Percentiles rank a stretch among this genome's conserved stretches.
These are phyloP conservation scores for Notocelia uddmanniana DNA, from an alignment of 2,888 invertebrate genomes.

Conservation along the genomic window DNA sequence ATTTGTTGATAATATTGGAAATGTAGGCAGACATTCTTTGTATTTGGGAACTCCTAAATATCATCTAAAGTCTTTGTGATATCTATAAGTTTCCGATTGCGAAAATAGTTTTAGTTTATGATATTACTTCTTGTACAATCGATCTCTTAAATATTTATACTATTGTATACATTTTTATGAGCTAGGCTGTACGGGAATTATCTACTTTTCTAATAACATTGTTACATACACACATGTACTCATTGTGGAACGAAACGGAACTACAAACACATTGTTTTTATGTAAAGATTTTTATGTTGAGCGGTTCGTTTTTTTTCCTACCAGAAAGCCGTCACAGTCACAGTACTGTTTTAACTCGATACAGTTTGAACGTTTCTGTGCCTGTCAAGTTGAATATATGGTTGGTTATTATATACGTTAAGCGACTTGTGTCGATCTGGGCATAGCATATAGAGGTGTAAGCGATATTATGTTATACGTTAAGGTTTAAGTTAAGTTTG, in stretches of 20 bases:
- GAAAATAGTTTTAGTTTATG: no score
- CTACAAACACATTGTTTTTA: neutral
- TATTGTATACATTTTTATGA: neutral
- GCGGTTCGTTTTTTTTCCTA: constrained; percentile 16
- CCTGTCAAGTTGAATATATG: constrained; percentile 7
- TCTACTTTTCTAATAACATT: constrained; percentile 5
- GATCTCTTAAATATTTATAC: neutral
- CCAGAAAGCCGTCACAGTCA: neutral
- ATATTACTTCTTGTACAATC: neutral
- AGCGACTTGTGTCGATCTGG: constrained; percentile 61
- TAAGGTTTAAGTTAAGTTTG: constrained; percentile 48
- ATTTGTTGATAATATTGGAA: constrained; percentile 4
- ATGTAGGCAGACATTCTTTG: neutral
- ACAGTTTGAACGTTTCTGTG: neutral
- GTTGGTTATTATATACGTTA: constrained; percentile 5
- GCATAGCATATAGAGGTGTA: constrained; percentile 63
- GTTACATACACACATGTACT: constrained; percentile 1
- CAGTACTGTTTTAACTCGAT: neutral
- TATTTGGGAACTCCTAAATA: neutral
- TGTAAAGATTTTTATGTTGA: neutral
- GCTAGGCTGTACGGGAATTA: neutral
- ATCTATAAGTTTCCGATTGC: neutral
- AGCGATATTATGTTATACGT: constrained; percentile 13
- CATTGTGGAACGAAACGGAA: neutral
- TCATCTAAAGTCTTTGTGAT: neutral